A percentile compares a stretch with the other conserved stretches of the same genome.
phyloP scores from a whole-genome alignment of 2,888 invertebrate species.

The Cantharis rufa region DNA sequence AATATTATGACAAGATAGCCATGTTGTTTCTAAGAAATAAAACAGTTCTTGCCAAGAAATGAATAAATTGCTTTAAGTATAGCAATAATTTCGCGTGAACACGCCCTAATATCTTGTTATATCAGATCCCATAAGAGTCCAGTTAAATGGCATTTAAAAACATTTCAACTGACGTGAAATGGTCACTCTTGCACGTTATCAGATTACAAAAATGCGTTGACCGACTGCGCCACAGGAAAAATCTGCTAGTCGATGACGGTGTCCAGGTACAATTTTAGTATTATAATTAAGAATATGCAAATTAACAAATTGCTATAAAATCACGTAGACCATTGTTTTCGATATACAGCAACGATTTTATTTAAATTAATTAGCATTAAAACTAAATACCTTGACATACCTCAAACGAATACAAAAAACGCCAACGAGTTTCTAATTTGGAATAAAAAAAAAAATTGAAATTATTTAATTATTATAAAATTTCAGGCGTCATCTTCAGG shows the following conservation, averaged over 20 bases:
- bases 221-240: not conserved
- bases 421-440: not conserved
- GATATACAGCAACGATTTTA: constrained; percentile 1
- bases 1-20: constrained; percentile 24
- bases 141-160: constrained; percentile 2
- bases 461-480: not conserved
- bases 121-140: constrained; percentile 14
- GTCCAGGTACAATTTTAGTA: not conserved
- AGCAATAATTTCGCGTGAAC: constrained; percentile 26
- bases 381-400: not conserved
- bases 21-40: constrained; percentile 25
- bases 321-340: constrained; percentile 4
- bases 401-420: not conserved
- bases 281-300: constrained; percentile 2
- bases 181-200: not conserved
- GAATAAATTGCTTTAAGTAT: constrained; percentile 26
- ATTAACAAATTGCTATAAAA: constrained; percentile 3
- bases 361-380: constrained; percentile 3
- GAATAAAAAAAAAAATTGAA: not conserved
- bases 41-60: constrained; percentile 24
- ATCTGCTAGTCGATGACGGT: not conserved
- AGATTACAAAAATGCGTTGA: not conserved
- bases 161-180: not conserved
- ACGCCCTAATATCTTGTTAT: constrained; percentile 22
- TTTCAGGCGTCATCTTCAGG: not conserved